Evolutionary conservation across 2,888 invertebrate genomes (phyloP), one percentile per base, ranked within the genome.

Genomic region (Seira musarum): DNA sequence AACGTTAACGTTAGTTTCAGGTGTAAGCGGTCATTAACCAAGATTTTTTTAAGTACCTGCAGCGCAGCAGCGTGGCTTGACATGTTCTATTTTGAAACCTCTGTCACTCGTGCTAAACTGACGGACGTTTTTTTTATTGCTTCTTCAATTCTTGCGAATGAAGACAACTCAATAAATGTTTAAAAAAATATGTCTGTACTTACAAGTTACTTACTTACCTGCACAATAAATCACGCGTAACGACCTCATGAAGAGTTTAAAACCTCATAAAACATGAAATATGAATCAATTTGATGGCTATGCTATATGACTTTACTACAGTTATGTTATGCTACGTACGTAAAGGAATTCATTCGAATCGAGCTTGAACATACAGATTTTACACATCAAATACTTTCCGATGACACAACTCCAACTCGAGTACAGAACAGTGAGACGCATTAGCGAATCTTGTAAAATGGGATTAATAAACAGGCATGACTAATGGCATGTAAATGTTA

Each of bases 231-330:
- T 53, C 53, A 53, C 17, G 53, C 53, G 53, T 13, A 53, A 53
- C 53, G 53, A 53, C 53, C 53, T 53, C 53, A 53, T 53, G 53
- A 53, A 17, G 53, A 53, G 15, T 53, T 53, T 53, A 53, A 53
- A 53, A 53, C 53, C 53, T 30, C 53, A 53, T 53, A 53, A 53
- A 53, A 53, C 17, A 53, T 53, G 53, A 53, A 53, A 53, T 53
- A 53, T 53, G 53, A 53, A 53, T 53, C 17, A 53, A n/a, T 8
- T 53, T 2, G 30, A 30, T 8, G 13, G 40, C 40, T 40, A 40
- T 13, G 13, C 40, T n/a, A n/a, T n/a, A n/a, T n/a, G n/a, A n/a
- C n/a, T n/a, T n/a, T n/a, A n/a, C n/a, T n/a, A n/a, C n/a, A n/a
- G n/a, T n/a, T n/a, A n/a, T n/a, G n/a, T n/a, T n/a, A n/a, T n/a